Conservation (phyloP, 30 jellyfish, hydroid and myxozoan genomes). For the Chrysaora quinquecirrha region DNA sequence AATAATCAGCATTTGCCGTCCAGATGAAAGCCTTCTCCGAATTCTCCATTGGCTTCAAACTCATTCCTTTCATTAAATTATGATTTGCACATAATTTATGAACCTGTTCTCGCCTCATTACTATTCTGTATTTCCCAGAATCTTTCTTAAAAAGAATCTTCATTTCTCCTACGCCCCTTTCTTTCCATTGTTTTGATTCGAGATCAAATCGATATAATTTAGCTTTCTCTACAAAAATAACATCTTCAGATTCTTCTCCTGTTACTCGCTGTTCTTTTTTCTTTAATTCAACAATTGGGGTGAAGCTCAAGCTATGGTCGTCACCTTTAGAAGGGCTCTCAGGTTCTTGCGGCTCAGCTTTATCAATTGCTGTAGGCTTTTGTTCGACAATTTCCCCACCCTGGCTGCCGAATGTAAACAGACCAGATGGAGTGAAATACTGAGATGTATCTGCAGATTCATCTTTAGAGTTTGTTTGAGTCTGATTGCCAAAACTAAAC, state of each 20-base stretch:
- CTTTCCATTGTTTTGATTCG: conserved; percentile 68
- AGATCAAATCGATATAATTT: conserved; percentile 72
- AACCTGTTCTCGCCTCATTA: conserved; percentile 82
- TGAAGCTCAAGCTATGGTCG: conserved; percentile 28
- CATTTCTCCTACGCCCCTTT: conserved; percentile 77
- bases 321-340: conserved; percentile 59
- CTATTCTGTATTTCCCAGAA: conserved; percentile 19
- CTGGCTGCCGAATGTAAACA: not conserved
- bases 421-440: conserved; percentile 35
- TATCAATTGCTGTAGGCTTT: not conserved
- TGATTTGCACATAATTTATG: conserved; percentile 77
- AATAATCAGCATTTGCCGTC: conserved; percentile 75
- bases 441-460: not conserved
- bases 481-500: not conserved
- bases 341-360: conserved; percentile 15
- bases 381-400: not conserved
- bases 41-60: conserved; percentile 39
- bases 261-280: conserved; percentile 16
- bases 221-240: conserved; percentile 42
- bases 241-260: conserved; percentile 73
- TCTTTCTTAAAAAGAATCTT: conserved; percentile 29
- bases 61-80: conserved; percentile 59
- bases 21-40: conserved; percentile 74
- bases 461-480: not conserved
- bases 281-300: conserved; percentile 44